Evolutionary conservation across 30 jellyfish, hydroid and myxozoan species (phyloP), one percentile per base, ranked within the genome.

Genomic region (Pseudorhiza aurosa): DNA sequence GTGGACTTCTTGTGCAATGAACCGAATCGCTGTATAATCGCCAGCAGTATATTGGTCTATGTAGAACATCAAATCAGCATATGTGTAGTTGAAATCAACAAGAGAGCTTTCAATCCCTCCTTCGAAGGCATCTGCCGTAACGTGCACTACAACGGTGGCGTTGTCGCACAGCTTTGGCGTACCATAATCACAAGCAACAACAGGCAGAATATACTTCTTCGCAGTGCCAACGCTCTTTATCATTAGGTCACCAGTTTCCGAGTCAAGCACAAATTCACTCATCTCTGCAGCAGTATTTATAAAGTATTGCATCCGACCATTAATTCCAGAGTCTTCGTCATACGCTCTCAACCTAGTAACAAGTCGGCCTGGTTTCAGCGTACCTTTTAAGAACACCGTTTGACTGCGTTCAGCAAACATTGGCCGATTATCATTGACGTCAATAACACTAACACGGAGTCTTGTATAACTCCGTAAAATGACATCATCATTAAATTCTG

Each of bases 381-480:
- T 68, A 28, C 86, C 91, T 10, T 85, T 42, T 19, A 93, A 22
- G 26, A 70, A 72, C 19, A 86, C 39, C 18, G 17, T 81, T 51
- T 30, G 64, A 42, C 37, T 53, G 18, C 37, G 27, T 2, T 81
- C 47, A 12, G 43, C 65, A 25, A 90, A 85, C 0, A 29, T 24
- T 1, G 99, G 99, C 12, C 72, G 82, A 63, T 85, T 87, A 65
- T 93, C 99, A 45, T 93, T 93, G 10, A 65, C 80, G 70, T 93
- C 99, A 43, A 65, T 31, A 26, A 93, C 76, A 33, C 43, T 43
- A 37, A 87, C 81, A 31, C 45, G 82, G 49, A 93, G 69, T 69
- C 49, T 58, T 21, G 99, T 71, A 40, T 65, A 56, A 15, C 88
- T 63, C 35, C 74, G 59, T 15, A 81, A 59, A 4, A 29, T 37